Evolutionary conservation across 2,113 vertebrate species (phyloP), one percentile per base, ranked within the genome.

Genomic region (Fulmarus glacialis): DNA sequence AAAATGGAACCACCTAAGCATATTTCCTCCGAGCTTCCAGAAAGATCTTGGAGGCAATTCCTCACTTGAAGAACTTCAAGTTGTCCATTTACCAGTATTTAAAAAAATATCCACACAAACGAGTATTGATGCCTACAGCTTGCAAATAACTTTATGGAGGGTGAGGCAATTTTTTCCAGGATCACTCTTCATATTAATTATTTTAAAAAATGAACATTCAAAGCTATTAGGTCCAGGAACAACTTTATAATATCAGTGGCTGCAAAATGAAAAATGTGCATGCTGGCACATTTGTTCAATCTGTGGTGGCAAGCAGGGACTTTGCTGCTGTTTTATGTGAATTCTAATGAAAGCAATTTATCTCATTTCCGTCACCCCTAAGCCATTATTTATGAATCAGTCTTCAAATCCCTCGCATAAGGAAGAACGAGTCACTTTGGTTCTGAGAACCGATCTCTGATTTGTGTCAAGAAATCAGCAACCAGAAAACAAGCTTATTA

Each of bases 311-410:
- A 95, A 90, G 75, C 58, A 60, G 92, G 91, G 72, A 63, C 82
- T 91, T 60, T 79, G 95, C 80, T 94, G 94, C 81, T 93, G 40
- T 42, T 94, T 95, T 95, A 94, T 90, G 71, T 1, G 67, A 93
- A 88, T 95, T 96, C 82, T 96, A 94, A 97, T 95, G 88, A 95
- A 95, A 94, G 85, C 45, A 70, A 88, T 96, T 96, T 74, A 86
- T 93, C 84, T 93, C 1, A 0, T 85, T 96, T 87, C 94, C 2
- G 0, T 87, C 83, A 72, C 66, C 75, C 47, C 27, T 6, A 42
- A 90, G 70, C 84, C 71, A 77, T 89, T 95, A 92, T 95, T 96
- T 95, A 89, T 91, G 86, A 90, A 90, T 94, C 70, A 83, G 81
- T 55, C 88, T 92, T 93, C 50, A 55, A 62, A 96, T 94, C 38